phyloP scores from a whole-genome alignment of 2,888 invertebrate genomes.

The Conistra vaccinii region DNA sequence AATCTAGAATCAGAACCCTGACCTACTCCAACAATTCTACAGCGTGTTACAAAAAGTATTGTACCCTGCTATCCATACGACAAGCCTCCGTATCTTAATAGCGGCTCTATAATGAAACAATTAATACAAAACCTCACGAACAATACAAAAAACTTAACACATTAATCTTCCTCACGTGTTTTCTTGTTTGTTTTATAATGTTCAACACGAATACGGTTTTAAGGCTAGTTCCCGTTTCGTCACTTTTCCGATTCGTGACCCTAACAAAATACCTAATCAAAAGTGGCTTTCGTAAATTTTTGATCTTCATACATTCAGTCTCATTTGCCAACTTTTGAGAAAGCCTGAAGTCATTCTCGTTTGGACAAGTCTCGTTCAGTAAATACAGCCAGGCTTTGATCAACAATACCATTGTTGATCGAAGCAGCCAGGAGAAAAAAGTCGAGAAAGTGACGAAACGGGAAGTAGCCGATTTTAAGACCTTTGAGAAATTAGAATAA shows the following conservation, averaged over 20 bases:
- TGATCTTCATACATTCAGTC: not conserved
- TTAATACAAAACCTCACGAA: conserved; percentile 79
- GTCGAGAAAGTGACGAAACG: not conserved
- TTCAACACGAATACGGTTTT: conserved; percentile 81
- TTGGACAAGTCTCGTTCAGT: not conserved
- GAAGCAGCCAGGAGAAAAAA: not conserved
- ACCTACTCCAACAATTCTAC: conserved; percentile 42
- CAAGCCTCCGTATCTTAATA: conserved; percentile 79
- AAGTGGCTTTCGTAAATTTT: not conserved
- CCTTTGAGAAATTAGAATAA: conserved; percentile 71
- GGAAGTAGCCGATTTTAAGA: conserved; percentile 21
- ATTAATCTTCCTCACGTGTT: conserved; percentile 85
- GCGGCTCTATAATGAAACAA: conserved; percentile 83
- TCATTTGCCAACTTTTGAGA: not conserved
- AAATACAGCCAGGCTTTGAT: not conserved
- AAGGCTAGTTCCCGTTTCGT: not conserved
- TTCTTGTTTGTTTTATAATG: conserved; percentile 82
- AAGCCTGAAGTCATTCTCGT: not conserved
- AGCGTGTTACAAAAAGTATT: conserved; percentile 68
- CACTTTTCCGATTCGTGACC: not conserved
- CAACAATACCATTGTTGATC: too few species aligned
- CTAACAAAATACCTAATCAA: too few species aligned
- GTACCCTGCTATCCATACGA: conserved; percentile 59
- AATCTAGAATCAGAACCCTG: conserved; percentile 57
- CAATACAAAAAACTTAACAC: conserved; percentile 56